Conservation (phyloP, 1,140 invertebrate genomes). For the Brachionus asplanchnoidis region DNA sequence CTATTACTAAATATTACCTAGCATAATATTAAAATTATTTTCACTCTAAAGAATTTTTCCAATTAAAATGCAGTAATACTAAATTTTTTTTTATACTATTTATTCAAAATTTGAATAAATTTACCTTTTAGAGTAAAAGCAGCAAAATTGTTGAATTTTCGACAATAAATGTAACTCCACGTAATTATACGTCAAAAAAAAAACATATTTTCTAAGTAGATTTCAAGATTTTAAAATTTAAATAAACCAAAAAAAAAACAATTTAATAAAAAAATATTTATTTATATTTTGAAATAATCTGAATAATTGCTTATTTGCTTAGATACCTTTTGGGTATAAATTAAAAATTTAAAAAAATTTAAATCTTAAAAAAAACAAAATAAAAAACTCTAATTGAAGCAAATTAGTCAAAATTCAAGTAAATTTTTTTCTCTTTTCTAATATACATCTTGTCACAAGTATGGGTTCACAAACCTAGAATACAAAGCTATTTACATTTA, state of each 20-base stretch:
- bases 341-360: background rate
- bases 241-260: background rate
- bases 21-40: too few species aligned
- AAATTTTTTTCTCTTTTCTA: background rate
- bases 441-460: background rate
- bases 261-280: background rate
- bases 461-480: background rate
- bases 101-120: too few species aligned
- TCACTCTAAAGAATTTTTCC: too few species aligned
- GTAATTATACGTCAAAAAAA: too few species aligned
- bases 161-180: too few species aligned
- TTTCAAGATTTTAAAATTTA: background rate
- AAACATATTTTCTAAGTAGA: too few species aligned
- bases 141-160: too few species aligned
- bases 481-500: background rate
- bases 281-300: background rate
- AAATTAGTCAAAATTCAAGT: background rate
- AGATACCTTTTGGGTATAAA: background rate
- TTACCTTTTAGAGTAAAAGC: too few species aligned
- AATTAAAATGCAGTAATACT: too few species aligned
- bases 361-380: background rate
- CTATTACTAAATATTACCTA: too few species aligned
- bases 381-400: background rate
- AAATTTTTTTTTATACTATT: too few species aligned
- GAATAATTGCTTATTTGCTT: background rate